Conservation (phyloP, 1,140 invertebrate genomes). For the Asobara japonica region DNA sequence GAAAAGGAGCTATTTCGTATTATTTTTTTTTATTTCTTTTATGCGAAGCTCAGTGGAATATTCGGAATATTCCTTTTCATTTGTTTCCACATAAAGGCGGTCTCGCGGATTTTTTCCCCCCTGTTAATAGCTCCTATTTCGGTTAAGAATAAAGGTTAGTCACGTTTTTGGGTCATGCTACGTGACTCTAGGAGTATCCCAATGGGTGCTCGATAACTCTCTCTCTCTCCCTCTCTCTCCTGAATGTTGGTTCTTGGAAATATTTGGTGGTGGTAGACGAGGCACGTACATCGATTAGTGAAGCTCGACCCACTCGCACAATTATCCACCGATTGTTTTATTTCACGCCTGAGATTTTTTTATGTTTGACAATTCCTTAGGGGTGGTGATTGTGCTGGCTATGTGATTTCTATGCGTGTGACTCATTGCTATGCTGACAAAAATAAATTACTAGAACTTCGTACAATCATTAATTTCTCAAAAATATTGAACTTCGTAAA, state of each 20-base stretch:
- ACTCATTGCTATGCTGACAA: too few species aligned
- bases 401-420: too few species aligned
- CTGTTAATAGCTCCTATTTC: slow-evolving; percentile 7
- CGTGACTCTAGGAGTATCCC: slow-evolving; percentile 28
- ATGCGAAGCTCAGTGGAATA: too few species aligned
- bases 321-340: neutral
- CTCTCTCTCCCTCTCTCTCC: too few species aligned
- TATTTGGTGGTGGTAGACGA: slow-evolving; percentile 29
- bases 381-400: too few species aligned
- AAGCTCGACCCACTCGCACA: slow-evolving; percentile 6
- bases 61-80: slow-evolving; percentile 9
- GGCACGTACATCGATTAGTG: slow-evolving; percentile 42
- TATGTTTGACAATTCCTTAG: too few species aligned
- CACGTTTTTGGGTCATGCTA: slow-evolving; percentile 32
- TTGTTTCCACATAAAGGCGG: slow-evolving; percentile 28
- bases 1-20: too few species aligned
- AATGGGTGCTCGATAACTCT: slow-evolving; percentile 32
- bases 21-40: neutral
- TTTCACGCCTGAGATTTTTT: slow-evolving; percentile 20
- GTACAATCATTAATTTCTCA: too few species aligned
- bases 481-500: too few species aligned
- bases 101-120: slow-evolving; percentile 19
- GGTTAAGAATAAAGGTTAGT: slow-evolving; percentile 26
- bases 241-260: slow-evolving; percentile 13
- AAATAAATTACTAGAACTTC: too few species aligned